These are phyloP conservation scores for Copsychus sechellarum DNA, from an alignment of 2,113 vertebrate genomes.

Conservation along the genomic window DNA sequence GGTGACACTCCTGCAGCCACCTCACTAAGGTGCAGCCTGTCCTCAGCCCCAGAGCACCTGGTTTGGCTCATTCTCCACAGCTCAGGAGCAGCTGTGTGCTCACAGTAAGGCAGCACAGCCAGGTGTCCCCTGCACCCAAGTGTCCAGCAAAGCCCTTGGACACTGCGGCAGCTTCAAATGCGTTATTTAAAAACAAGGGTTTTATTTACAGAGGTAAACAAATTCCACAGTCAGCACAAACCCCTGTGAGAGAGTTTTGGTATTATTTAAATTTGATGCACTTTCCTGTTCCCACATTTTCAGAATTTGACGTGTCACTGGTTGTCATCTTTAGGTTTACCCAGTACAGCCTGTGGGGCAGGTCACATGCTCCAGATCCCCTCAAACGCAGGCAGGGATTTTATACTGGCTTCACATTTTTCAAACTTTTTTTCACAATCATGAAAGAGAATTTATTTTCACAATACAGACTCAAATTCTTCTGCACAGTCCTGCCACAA, in stretches of 20 bases:
- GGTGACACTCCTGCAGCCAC: neutral
- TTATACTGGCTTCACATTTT: constrained; percentile 19
- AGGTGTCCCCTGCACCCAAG: rapidly evolving
- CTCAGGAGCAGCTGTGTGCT: neutral
- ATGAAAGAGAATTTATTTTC: constrained; percentile 1
- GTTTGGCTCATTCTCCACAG: neutral
- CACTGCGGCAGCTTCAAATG: neutral
- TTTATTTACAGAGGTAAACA: neutral
- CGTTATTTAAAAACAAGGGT: neutral
- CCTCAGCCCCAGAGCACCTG: neutral
- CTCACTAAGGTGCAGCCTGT: neutral
- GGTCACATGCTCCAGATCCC: neutral
- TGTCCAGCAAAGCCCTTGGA: neutral
- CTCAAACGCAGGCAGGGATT: neutral
- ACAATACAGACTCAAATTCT: constrained; percentile 1
- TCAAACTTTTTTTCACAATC: constrained; percentile 16
- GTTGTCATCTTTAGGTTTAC: constrained; percentile 52
- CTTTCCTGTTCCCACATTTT: neutral
- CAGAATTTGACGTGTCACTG: neutral
- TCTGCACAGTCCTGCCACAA: constrained; percentile 19
- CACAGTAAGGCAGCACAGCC: rapidly evolving
- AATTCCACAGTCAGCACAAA: neutral
- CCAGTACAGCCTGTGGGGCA: neutral
- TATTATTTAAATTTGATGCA: neutral
- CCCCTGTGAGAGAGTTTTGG: neutral